Percentiles rank a stretch among this genome's conserved stretches.
Evolutionary conservation across 2,888 invertebrate species (phyloP).

Genomic region (Epinotia bilunana): DNA sequence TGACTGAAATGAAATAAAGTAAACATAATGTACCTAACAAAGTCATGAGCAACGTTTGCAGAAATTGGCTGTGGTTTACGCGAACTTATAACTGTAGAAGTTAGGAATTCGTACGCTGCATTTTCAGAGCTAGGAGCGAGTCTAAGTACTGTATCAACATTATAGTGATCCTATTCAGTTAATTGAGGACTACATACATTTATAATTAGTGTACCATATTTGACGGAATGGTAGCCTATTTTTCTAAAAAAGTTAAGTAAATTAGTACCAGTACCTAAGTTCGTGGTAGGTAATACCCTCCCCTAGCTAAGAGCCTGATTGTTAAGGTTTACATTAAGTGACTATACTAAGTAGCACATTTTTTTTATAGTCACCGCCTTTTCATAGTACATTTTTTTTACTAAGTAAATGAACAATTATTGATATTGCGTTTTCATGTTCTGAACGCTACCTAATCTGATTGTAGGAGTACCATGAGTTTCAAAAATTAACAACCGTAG

Average conservation of each 20-base stretch:
- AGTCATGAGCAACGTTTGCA: background rate
- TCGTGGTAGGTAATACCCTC: background rate
- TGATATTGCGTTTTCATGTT: conserved; percentile 40
- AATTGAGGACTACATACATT: background rate
- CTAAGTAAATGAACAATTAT: conserved; percentile 32
- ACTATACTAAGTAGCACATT: background rate
- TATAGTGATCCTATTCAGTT: background rate
- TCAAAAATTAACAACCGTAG: conserved; percentile 15
- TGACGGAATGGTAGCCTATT: background rate
- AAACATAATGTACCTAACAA: conserved; percentile 1
- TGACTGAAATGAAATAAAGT: too few relatives aligned
- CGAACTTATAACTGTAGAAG: conserved; percentile 1
- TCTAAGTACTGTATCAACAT: background rate
- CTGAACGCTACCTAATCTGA: conserved; percentile 22
- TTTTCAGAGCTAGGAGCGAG: background rate
- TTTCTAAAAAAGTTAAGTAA: too few relatives aligned
- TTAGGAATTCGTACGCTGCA: conserved; percentile 1
- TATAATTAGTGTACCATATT: background rate
- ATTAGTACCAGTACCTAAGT: background rate
- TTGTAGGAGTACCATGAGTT: conserved; percentile 22
- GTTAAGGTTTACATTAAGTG: background rate
- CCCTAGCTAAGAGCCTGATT: background rate
- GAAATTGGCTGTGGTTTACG: conserved; percentile 1
- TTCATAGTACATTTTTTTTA: conserved; percentile 6
- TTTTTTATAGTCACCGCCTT: background rate